Evolutionary conservation across 2,888 invertebrate genomes (phyloP), one percentile per base, ranked within the genome.

Genomic region (Brassicogethes aeneus): DNA sequence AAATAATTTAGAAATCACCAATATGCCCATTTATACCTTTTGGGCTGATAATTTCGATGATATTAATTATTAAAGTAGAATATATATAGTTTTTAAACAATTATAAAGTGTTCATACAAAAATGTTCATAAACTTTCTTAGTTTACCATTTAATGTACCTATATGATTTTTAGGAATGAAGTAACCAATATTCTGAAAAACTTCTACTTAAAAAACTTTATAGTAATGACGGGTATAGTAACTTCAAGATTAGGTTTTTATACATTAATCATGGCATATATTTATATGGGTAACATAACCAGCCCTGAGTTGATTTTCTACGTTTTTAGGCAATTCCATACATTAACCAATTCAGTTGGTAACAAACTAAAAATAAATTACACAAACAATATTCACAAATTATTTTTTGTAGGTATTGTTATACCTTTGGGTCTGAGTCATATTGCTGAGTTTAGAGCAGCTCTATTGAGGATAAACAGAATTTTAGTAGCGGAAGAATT

Each of bases 361-460:
- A 33, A 23, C n/a, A n/a, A n/a, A n/a, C n/a, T n/a, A n/a, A n/a
- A n/a, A n/a, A n/a, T n/a, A n/a, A n/a, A n/a, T n/a, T n/a, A n/a
- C n/a, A n/a, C n/a, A n/a, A n/a, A n/a, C n/a, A n/a, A n/a, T n/a
- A n/a, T n/a, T n/a, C n/a, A n/a, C n/a, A n/a, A n/a, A n/a, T n/a
- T 13, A 85, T 90, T 7, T 85, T 91, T 63, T 92, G 85, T 92
- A 82, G 88, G 87, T 0, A 82, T 91, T 8, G 88, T 86, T 67
- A 86, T 93, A 54, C 92, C 94, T 0, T 82, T 85, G 70, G 85
- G 81, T 38, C 79, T 91, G 47, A 79, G 84, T 1, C 82, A 83
- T 69, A 73, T 83, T 33, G 84, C 87, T 0, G 91, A 91, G 69
- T 79, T 82, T 0, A 66, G 75, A 16, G 83, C 90, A 37, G 82